Base-by-base conservation (phyloP, 37 sponge, comb jelly and placozoan species). In the Aplysina aerophoba region DNA sequence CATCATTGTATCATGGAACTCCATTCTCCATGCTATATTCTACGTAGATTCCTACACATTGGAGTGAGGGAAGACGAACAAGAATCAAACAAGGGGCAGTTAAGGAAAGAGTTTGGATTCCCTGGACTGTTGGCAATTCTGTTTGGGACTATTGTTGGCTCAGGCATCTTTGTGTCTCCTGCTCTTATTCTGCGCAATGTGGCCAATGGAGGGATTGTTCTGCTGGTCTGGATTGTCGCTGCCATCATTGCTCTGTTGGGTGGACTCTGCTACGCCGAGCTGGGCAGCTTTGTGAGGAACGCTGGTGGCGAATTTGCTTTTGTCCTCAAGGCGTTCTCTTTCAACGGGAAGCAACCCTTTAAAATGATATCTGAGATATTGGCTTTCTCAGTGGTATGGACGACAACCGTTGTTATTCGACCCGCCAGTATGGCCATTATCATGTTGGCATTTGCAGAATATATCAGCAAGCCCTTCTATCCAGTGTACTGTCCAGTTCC, bases 101-200 rank as follows among this genome's bases (percentile, higher is more conserved):
- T 92, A 13, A 88, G 80, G 68, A 92, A 85, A 21, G 89, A 88
- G 56, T 36, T 92, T 12, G 81, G 65, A n/a, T 35, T 90, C 14
- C 16, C 88, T 13, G 40, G 67, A n/a, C 64, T 74, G 11, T 56
- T 90, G n/a, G 83, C 69, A 0, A 62, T 82, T 25, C 55, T 90
- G 24, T 79, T 86, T 71, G 94, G 94, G 31, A 22, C 33, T 4
- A 93, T 91, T 28, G 93, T 93, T 25, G 97, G 97, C 30, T 91
- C 92, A 4, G 97, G 97, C 4, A 96, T 96, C 33, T 96, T 93
- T 63, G 86, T 96, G 15, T 91, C 92, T 74, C 97, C 97, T 19
- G 39, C 28, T 30, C 38, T 55, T 31, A 86, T 96, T 15, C 68
- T 93, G 17, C 53, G 77, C 22, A 33, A 80, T 0, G 83, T 85